phyloP scores from a whole-genome alignment of 2,113 vertebrate species.

The Sebastes fasciatus region DNA sequence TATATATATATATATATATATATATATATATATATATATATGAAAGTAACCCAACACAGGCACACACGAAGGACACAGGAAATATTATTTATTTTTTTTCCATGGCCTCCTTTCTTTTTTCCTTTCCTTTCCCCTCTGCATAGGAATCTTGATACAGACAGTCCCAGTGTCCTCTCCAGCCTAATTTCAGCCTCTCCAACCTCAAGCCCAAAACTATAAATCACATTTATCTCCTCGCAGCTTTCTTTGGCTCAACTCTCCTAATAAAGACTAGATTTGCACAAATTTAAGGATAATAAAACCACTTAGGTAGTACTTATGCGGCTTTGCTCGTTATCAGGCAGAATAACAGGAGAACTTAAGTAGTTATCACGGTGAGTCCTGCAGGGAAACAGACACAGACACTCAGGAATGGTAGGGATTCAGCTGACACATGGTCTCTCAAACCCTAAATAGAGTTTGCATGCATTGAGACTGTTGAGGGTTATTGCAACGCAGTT shows the following conservation, averaged over 20 bases:
- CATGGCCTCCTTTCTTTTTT: background rate
- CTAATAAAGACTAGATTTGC: slow-evolving; percentile 23
- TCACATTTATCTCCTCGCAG: slow-evolving; percentile 6
- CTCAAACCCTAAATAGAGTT: slow-evolving; percentile 51
- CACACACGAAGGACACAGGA: background rate
- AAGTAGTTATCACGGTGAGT: background rate
- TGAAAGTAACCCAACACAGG: background rate
- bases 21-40: background rate
- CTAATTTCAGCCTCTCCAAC: background rate
- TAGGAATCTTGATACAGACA: background rate
- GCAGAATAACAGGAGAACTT: background rate
- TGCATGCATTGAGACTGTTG: slow-evolving; percentile 22
- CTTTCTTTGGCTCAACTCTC: background rate
- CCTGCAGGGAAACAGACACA: slow-evolving; percentile 1
- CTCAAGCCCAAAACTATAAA: slow-evolving; percentile 8
- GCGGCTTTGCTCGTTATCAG: background rate
- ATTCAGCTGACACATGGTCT: slow-evolving; percentile 12
- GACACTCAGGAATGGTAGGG: background rate
- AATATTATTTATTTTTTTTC: background rate
- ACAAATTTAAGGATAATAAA: slow-evolving; percentile 11
- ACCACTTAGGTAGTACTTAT: background rate
- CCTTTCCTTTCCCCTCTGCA: background rate
- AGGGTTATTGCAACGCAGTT: slow-evolving; percentile 38
- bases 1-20: background rate
- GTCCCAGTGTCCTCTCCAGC: background rate